A percentile compares a stretch with the other conserved stretches of the same genome.
Conservation (phyloP, 2,888 invertebrate genomes). For the Chloromyia formosa region DNA sequence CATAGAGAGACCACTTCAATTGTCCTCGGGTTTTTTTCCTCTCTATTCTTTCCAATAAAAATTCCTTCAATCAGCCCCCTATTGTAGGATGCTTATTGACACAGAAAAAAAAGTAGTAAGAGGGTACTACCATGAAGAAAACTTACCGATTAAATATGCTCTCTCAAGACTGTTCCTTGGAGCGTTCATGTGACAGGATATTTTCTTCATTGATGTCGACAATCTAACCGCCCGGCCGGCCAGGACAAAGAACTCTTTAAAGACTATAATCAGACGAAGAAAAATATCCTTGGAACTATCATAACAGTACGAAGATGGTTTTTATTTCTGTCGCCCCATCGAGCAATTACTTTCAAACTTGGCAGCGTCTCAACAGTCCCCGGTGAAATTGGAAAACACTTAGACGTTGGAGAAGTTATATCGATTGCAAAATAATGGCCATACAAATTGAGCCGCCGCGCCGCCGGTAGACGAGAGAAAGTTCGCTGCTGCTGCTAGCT, state of each 20-base stretch:
- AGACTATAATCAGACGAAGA: constrained; percentile 26
- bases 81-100: constrained; percentile 13
- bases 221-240: neutral
- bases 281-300: constrained; percentile 28
- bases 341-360: too few relatives aligned
- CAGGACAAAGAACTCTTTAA: neutral
- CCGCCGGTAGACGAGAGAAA: too few relatives aligned
- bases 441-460: too few relatives aligned
- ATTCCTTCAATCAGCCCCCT: constrained; percentile 26
- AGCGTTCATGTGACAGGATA: neutral
- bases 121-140: neutral
- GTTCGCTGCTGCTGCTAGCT: too few relatives aligned
- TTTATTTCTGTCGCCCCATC: too few relatives aligned
- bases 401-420: too few relatives aligned
- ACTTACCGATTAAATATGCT: neutral
- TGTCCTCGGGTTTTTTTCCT: neutral
- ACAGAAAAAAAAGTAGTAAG: neutral
- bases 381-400: too few relatives aligned
- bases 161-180: neutral
- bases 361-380: too few relatives aligned
- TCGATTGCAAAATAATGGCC: too few relatives aligned
- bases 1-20: constrained; percentile 1
- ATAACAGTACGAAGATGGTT: neutral
- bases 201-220: neutral
- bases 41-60: neutral